Percentiles rank a stretch among this genome's conserved stretches.
These are phyloP conservation scores for Orchestia grillus DNA, from an alignment of 1,140 invertebrate species.

Conservation along the genomic window DNA sequence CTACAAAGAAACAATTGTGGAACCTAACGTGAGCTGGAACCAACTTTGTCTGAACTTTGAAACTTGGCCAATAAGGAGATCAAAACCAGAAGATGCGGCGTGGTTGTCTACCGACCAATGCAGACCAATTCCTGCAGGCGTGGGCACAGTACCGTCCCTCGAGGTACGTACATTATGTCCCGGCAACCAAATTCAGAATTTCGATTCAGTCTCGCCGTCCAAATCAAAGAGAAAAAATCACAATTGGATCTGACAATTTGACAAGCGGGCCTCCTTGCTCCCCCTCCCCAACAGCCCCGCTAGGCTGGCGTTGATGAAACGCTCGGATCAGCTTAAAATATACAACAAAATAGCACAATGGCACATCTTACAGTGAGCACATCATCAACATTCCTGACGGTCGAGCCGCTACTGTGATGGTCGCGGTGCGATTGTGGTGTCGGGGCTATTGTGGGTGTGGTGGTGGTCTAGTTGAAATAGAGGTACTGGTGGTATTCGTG, in stretches of 20 bases:
- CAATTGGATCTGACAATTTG: background rate
- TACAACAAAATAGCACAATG: conserved; percentile 50
- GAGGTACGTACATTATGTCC: background rate
- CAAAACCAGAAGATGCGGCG: background rate
- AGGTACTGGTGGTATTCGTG: background rate
- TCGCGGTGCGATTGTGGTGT: background rate
- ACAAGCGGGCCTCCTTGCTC: background rate
- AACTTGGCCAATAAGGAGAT: background rate
- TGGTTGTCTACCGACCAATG: background rate
- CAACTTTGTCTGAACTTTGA: background rate
- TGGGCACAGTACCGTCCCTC: background rate
- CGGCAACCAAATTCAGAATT: background rate
- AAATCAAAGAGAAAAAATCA: background rate
- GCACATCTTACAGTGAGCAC: background rate
- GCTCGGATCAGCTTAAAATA: conserved; percentile 31
- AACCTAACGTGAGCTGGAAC: too few relatives aligned
- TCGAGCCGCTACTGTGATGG: background rate
- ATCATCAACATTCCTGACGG: conserved; percentile 35
- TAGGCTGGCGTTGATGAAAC: conserved; percentile 31
- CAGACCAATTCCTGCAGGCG: background rate
- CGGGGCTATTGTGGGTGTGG: background rate
- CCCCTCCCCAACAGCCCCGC: too few relatives aligned
- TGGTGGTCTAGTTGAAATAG: background rate
- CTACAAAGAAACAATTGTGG: too few relatives aligned
- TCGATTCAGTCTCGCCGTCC: background rate